Percentiles rank a stretch among this genome's conserved stretches.
These are phyloP conservation scores for Catagonus wagneri DNA, from an alignment of 2,113 vertebrate species.

Conservation along the genomic window DNA sequence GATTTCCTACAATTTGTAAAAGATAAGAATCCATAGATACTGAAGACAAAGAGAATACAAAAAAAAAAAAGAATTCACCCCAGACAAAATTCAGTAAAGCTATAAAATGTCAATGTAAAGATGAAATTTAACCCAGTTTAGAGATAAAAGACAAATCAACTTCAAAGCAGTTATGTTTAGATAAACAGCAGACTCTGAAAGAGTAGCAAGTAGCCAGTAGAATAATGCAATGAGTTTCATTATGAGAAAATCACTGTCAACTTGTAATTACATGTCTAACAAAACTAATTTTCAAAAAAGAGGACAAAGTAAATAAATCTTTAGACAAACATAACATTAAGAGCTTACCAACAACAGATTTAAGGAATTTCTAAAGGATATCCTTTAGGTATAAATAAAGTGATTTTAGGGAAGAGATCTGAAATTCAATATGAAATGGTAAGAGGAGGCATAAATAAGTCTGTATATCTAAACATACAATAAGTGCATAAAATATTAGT, in stretches of 20 bases:
- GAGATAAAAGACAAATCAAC: background rate
- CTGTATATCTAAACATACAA: background rate
- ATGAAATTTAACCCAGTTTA: background rate
- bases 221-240: background rate
- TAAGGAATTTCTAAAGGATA: background rate
- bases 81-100: background rate
- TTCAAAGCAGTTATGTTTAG: background rate
- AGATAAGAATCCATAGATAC: background rate
- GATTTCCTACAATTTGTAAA: background rate
- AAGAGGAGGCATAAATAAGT: background rate
- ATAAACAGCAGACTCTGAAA: background rate
- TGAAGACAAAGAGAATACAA: background rate
- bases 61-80: background rate
- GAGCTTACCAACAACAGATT: background rate
- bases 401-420: background rate
- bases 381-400: background rate
- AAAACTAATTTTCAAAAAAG: background rate
- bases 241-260: background rate
- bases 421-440: background rate
- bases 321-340: background rate
- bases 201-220: background rate
- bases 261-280: background rate
- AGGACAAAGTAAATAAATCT: background rate
- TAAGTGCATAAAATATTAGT: background rate
- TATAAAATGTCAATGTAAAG: background rate